Evolutionary conservation across 2,888 invertebrate genomes (phyloP), one percentile per base, ranked within the genome.

Genomic region (Pollenia angustigena): DNA sequence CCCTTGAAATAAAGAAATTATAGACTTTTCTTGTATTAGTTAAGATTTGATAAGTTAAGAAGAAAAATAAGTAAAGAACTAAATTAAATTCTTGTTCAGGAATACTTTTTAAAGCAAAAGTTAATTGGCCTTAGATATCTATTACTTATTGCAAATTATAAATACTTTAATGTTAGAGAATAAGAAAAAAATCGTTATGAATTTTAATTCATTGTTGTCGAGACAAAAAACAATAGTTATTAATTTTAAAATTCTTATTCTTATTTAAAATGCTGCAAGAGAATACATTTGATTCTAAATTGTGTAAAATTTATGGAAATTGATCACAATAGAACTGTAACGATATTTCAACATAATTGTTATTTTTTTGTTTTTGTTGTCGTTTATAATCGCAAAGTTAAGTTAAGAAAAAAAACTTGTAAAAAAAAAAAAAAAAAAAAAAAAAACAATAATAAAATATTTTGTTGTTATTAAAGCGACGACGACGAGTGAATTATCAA

Each of bases 291-390:
- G 64, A 76, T 78, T 76, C 58, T 79, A 82, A 82, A 79, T 85
- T 85, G 79, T 79, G 79, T 69, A 86, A 86, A 87, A 87, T 84
- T 87, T 87, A 84, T 87, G 83, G 81, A 87, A 87, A 87, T 87
- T 87, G 83, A 87, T 84, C 84, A 84, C 87, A 81, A 87, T 81
- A 81, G 84, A 87, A 79, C 87, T 84, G 81, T 87, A 87, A 87
- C 87, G 84, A 78, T 87, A 87, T 87, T 87, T 84, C 87, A 84
- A 84, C 87, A 85, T 83, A 85, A 81, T 83, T 85, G 76, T 72
- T 68, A 40, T 48, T 50, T 72, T 87, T 71, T 11, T 48, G 6
- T 23, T 32, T 0, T 32, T 32, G 32, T 32, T 32, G 32, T 32
- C 6, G 32, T 79, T 72, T 81, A 60, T 87, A 85, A 87, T 76